Evolutionary conservation across 1,140 invertebrate genomes (phyloP).

Genomic region (Mamestra configurata): DNA sequence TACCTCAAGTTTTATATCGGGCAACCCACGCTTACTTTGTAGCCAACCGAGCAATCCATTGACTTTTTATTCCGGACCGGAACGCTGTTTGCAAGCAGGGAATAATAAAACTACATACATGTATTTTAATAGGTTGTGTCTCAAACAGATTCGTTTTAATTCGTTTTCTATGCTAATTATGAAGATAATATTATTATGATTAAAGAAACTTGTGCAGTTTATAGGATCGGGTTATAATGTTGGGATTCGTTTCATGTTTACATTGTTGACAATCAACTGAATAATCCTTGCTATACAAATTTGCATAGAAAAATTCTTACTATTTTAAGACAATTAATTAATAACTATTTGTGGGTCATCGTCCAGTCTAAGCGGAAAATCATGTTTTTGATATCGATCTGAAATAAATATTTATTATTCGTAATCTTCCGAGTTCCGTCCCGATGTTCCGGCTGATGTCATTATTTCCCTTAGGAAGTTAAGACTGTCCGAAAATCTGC

Average conservation of each 20-base stretch:
- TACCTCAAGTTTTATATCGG: neutral
- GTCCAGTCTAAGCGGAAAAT: no score
- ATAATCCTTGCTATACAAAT: no score
- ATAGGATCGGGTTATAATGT: neutral
- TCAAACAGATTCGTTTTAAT: slow-evolving; percentile 19
- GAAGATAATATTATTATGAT: slow-evolving; percentile 1
- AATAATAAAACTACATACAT: slow-evolving; percentile 32
- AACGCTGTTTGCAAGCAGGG: neutral
- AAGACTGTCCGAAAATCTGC: no score
- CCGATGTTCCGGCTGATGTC: no score
- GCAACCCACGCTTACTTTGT: slow-evolving; percentile 19
- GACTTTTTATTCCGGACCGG: neutral
- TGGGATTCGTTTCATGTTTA: neutral
- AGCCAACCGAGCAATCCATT: neutral
- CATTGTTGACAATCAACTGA: no score
- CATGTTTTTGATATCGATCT: no score
- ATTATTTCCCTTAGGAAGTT: no score
- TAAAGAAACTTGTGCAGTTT: neutral
- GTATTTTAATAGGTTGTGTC: slow-evolving; percentile 26
- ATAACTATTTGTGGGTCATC: no score
- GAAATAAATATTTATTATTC: no score
- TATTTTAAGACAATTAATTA: no score
- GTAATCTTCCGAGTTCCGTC: no score
- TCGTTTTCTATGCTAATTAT: slow-evolving; percentile 36
- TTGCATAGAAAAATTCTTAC: no score